Evolutionary conservation across 2,797 vertebrate genomes (phyloP).

Genomic region (Danio jaintianensis): DNA sequence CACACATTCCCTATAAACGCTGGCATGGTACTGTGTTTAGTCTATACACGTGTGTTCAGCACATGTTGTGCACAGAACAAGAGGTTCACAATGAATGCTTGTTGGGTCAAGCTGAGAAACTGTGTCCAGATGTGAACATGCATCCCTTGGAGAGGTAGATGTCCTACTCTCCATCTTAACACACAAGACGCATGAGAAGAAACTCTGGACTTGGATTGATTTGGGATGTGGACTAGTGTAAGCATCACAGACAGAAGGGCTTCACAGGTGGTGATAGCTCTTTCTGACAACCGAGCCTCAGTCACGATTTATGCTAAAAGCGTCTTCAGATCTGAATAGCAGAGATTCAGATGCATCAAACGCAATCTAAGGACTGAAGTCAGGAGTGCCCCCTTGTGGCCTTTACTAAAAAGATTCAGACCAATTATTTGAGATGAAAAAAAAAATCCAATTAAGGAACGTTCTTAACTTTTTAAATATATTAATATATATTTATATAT

Average conservation of each 20-base stretch:
- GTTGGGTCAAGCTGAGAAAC: slow-evolving; percentile 18
- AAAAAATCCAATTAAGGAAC: background rate
- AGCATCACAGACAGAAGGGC: slow-evolving; percentile 1
- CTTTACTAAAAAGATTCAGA: background rate
- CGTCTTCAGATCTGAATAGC: background rate
- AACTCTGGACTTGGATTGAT: slow-evolving; percentile 1
- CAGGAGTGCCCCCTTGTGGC: slow-evolving; percentile 10
- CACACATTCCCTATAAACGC: background rate
- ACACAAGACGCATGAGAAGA: slow-evolving; percentile 12
- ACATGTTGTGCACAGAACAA: slow-evolving; percentile 50
- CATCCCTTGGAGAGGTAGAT: slow-evolving; percentile 24
- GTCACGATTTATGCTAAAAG: background rate
- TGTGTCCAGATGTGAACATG: slow-evolving; percentile 25
- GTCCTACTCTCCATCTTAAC: slow-evolving; percentile 24
- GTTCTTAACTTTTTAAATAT: no score
- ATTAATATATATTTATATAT: no score
- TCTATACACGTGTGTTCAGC: background rate
- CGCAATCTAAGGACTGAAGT: background rate
- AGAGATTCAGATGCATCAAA: background rate
- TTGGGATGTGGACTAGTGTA: slow-evolving; percentile 6
- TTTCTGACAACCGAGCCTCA: background rate
- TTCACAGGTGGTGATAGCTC: slow-evolving; percentile 1
- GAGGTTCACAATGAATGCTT: slow-evolving; percentile 52
- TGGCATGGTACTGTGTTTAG: background rate
- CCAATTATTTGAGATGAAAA: background rate